Evolutionary conservation across 2,797 vertebrate genomes (phyloP).

Genomic region (Crenichthys baileyi): DNA sequence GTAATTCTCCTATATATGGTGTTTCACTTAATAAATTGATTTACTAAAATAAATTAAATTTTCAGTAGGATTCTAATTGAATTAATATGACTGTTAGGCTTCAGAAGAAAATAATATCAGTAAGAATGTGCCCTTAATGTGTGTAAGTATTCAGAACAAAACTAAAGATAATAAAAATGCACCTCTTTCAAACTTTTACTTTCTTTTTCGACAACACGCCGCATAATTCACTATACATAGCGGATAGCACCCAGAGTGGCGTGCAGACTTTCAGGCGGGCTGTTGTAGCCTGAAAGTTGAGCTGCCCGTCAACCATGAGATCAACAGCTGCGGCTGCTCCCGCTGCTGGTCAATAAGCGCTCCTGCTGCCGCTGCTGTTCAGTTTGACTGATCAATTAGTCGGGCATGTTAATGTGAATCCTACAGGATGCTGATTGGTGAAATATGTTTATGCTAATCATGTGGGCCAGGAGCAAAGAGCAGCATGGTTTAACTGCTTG

Average conservation of each 20-base stretch:
- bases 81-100: not conserved
- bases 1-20: not conserved
- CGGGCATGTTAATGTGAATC: constrained; percentile 48
- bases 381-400: constrained; percentile 36
- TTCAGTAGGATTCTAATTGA: not conserved
- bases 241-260: not conserved
- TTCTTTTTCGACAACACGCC: not conserved
- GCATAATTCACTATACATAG: not conserved
- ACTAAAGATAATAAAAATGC: not conserved
- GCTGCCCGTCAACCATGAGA: constrained; percentile 61
- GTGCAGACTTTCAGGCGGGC: not conserved
- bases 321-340: constrained; percentile 45
- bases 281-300: not conserved
- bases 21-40: not conserved
- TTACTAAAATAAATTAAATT: not conserved
- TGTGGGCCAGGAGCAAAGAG: constrained; percentile 30
- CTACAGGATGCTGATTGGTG: constrained; percentile 42
- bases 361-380: not conserved
- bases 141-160: not conserved
- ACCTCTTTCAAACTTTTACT: not conserved
- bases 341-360: constrained; percentile 77
- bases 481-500: constrained; percentile 36
- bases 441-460: constrained; percentile 66
- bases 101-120: not conserved
- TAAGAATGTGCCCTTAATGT: not conserved